Conservation (phyloP, 2,113 vertebrate species). For the Anthoscopus minutus region DNA sequence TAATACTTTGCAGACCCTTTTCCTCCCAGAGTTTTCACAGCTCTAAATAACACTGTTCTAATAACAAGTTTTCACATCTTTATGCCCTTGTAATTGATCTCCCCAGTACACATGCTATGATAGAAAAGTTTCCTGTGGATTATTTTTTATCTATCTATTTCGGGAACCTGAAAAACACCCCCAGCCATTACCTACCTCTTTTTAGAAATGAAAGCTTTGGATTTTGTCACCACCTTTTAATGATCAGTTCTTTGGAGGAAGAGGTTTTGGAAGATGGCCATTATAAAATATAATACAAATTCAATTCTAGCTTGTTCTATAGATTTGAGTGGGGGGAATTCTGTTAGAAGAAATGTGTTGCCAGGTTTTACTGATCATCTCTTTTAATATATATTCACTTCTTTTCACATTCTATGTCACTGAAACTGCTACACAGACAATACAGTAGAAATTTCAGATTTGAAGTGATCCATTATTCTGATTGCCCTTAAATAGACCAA, state of each 20-base stretch:
- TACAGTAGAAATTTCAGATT: slow-evolving; percentile 3
- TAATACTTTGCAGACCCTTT: background rate
- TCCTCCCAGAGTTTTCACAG: background rate
- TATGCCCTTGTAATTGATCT: slow-evolving; percentile 36
- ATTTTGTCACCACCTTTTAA: slow-evolving; percentile 31
- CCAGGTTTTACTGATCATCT: slow-evolving; percentile 31
- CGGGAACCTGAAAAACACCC: slow-evolving; percentile 6
- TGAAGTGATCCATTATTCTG: background rate
- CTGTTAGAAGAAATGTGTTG: slow-evolving; percentile 19
- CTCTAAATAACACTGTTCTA: background rate
- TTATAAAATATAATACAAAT: slow-evolving; percentile 10
- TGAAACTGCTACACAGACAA: background rate
- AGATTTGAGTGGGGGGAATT: background rate
- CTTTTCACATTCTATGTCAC: background rate
- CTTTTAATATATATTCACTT: slow-evolving; percentile 38
- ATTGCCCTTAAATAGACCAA: background rate
- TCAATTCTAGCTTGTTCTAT: slow-evolving; percentile 10
- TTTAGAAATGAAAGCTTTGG: slow-evolving; percentile 19
- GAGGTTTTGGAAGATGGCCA: slow-evolving; percentile 2
- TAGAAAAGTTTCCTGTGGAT: slow-evolving; percentile 5
- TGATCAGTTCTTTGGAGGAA: slow-evolving; percentile 34
- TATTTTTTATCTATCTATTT: slow-evolving; percentile 49
- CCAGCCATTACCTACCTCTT: background rate
- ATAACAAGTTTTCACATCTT: slow-evolving; percentile 36
- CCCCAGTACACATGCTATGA: background rate